Evolutionary conservation across 2,797 vertebrate genomes (phyloP), one percentile per base, ranked within the genome.

Genomic region (Threskiornis aethiopicus): DNA sequence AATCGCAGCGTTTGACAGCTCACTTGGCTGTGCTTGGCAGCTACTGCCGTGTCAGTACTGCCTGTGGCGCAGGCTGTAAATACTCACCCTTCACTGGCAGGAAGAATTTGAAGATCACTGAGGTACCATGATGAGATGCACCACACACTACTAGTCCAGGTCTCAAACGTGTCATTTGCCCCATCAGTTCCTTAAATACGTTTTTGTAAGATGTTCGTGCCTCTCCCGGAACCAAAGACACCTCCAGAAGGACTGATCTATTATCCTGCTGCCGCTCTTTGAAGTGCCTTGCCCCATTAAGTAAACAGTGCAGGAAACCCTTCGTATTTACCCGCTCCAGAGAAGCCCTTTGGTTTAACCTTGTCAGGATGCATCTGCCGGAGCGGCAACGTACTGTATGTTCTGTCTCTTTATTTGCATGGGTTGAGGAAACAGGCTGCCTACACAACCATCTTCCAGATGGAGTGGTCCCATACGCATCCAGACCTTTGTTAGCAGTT

Each of bases 401-500:
- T 72, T 82, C 42, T 41, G 35, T 21, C 59, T 88, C 61, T 49
- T 57, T 47, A 4, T 66, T 62, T 49, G 69, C 57, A 47, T 5
- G 52, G 82, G 65, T 66, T 13, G 22, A 57, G 47, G 46, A 61
- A n/a, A 10, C 13, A 10, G 51, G 29, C 62, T 75, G 72, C 47
- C 58, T 49, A 22, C 41, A 29, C 44, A 47, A 57, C 52, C 70
- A 15, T 15, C 42, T 71, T 57, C 16, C 25, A 47, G 61, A 54
- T 12, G 37, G 44, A 57, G 46, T 1, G 0, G 44, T 71, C 52
- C 88, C 31, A 6, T 10, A 5, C 8, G 11, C 76, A 77, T 29
- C 37, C 71, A 79, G 55, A 64, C 66, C 89, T 35, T 62, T 5
- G 39, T n/a, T 31, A 67, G 59, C 83, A 92, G 83, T 87, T 84